These are phyloP conservation scores for Nycticorax nycticorax DNA, from an alignment of 2,113 vertebrate genomes.

Conservation along the genomic window DNA sequence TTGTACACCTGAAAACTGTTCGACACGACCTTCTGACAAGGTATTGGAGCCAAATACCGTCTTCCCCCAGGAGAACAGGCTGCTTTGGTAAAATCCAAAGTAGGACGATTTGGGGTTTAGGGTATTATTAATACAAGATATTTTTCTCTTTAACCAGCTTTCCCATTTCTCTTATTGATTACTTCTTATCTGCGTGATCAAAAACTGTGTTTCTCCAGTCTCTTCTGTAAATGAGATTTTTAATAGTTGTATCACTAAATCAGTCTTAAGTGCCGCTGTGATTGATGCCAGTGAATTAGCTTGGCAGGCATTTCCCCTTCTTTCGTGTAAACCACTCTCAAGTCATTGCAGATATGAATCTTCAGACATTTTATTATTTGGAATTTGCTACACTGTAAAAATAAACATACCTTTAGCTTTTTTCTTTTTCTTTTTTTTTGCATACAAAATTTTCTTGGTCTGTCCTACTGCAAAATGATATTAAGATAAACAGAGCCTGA, in stretches of 20 bases:
- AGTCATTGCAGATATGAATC: neutral
- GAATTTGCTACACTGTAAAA: neutral
- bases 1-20: constrained; percentile 86
- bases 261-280: neutral
- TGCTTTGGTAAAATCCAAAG: neutral
- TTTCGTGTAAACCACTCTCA: neutral
- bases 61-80: neutral
- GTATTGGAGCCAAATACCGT: constrained; percentile 54
- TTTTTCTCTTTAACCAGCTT: neutral
- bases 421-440: neutral
- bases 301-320: neutral
- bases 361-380: neutral
- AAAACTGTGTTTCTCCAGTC: neutral
- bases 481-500: neutral
- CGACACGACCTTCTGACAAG: constrained; percentile 84
- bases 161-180: neutral
- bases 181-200: neutral
- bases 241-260: neutral
- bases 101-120: neutral
- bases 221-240: neutral
- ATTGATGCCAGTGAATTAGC: neutral
- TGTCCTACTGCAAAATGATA: neutral
- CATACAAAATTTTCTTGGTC: neutral
- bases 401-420: neutral
- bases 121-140: neutral